Percentiles rank a stretch among this genome's conserved stretches.
phyloP scores from a whole-genome alignment of 2,797 vertebrate species.

The Apogon hyalosoma region DNA sequence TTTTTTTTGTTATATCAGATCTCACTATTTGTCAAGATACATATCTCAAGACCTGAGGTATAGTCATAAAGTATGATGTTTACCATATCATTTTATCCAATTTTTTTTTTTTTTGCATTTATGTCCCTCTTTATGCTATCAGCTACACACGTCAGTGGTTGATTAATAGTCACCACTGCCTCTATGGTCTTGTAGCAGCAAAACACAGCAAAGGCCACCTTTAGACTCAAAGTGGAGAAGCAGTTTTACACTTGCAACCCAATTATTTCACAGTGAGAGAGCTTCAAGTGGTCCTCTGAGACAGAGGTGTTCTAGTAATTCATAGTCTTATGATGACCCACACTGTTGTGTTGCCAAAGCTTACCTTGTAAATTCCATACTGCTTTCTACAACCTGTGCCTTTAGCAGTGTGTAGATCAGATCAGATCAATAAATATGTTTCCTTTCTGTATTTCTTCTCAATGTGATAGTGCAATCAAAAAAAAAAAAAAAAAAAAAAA shows the following conservation, averaged over 20 bases:
- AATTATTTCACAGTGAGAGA: slow-evolving; percentile 83
- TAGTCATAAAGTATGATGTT: too few species aligned
- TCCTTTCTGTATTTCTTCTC: slow-evolving; percentile 34
- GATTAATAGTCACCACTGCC: slow-evolving; percentile 70
- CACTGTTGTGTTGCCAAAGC: slow-evolving; percentile 70
- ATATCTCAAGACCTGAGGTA: too few species aligned
- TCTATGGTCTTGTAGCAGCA: slow-evolving; percentile 60
- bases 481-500: not conserved
- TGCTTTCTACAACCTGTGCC: slow-evolving; percentile 66
- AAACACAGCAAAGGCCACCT: slow-evolving; percentile 72
- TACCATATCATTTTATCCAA: too few species aligned
- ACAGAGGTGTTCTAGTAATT: slow-evolving; percentile 76
- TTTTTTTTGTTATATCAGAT: too few species aligned
- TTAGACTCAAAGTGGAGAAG: slow-evolving; percentile 71
- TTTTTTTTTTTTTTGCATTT: slow-evolving; percentile 14
- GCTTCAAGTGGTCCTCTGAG: slow-evolving; percentile 81
- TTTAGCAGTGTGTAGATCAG: slow-evolving; percentile 63
- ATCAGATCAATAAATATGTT: slow-evolving; percentile 66
- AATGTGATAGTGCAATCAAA: slow-evolving; percentile 6
- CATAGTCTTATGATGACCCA: slow-evolving; percentile 78
- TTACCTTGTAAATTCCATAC: slow-evolving; percentile 73
- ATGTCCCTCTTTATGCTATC: slow-evolving; percentile 33
- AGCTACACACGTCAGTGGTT: slow-evolving; percentile 59
- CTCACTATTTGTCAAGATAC: too few species aligned
- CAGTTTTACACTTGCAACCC: slow-evolving; percentile 75